phyloP scores from a whole-genome alignment of 2,797 vertebrate species.

The Halcyon smyrnensis region DNA sequence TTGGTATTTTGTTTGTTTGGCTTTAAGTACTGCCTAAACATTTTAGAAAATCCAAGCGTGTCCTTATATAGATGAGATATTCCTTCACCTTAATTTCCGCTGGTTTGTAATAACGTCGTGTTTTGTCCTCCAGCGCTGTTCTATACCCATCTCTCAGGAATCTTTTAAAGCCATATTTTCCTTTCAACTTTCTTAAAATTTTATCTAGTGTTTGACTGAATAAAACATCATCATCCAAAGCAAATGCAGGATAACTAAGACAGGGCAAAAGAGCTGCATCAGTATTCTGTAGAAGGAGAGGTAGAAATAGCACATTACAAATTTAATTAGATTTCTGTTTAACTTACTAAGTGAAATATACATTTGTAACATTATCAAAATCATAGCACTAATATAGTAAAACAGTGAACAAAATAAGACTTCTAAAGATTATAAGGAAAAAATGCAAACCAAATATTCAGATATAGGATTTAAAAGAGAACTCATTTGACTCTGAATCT shows the following conservation, averaged over 20 bases:
- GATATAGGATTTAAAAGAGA: not conserved
- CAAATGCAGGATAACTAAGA: constrained; percentile 97
- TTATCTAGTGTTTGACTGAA: constrained; percentile 95
- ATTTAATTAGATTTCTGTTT: not conserved
- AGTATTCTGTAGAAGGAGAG: constrained; percentile 85
- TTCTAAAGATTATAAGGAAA: not conserved
- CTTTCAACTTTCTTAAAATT: constrained; percentile 91
- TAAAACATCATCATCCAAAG: constrained; percentile 94
- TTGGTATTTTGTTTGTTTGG: too few relatives aligned
- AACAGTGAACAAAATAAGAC: not conserved
- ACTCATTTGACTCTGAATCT: not conserved
- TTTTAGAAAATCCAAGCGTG: not conserved
- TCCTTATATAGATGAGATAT: not conserved
- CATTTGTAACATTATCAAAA: not conserved
- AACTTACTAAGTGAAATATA: not conserved
- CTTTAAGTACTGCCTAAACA: not conserved
- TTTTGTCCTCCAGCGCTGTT: constrained; percentile 91
- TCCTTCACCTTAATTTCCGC: constrained; percentile 95
- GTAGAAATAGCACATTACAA: not conserved
- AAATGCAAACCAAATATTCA: not conserved
- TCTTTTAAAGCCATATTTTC: constrained; percentile 94
- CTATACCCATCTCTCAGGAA: constrained; percentile 95
- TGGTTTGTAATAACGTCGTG: constrained; percentile 91
- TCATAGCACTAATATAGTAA: not conserved
- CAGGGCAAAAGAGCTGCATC: constrained; percentile 94